phyloP scores from a whole-genome alignment of 2,113 vertebrate species.

The Tympanuchus pallidicinctus region DNA sequence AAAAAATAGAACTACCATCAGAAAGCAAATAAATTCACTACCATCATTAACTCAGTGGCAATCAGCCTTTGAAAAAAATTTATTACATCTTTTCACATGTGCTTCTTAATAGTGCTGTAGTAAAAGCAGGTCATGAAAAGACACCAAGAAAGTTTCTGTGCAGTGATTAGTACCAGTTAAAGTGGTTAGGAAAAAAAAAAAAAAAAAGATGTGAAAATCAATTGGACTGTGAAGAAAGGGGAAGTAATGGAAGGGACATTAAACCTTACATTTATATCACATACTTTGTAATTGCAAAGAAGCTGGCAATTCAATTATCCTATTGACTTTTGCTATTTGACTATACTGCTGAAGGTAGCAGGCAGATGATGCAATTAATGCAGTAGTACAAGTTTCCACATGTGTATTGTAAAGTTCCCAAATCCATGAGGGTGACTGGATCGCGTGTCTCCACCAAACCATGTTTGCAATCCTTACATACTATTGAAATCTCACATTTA shows the following conservation, averaged over 20 bases:
- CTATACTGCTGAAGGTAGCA: not conserved
- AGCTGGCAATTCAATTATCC: not conserved
- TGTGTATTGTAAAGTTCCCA: not conserved
- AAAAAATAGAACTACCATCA: not conserved
- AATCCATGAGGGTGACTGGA: not conserved
- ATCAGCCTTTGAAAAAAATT: not conserved
- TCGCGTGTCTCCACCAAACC: not conserved
- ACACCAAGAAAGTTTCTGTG: not conserved
- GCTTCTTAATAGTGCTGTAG: not conserved
- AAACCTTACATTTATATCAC: not conserved
- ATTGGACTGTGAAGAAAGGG: not conserved
- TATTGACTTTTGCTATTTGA: not conserved
- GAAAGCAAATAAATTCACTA: not conserved
- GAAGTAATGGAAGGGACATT: not conserved
- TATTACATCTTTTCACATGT: not conserved
- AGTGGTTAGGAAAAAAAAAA: not conserved
- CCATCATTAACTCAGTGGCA: not conserved
- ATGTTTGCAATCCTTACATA: not conserved
- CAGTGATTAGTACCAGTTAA: not conserved
- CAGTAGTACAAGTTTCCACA: not conserved
- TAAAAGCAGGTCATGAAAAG: not conserved
- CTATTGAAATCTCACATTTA: not conserved
- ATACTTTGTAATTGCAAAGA: not conserved
- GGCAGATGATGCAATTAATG: not conserved
- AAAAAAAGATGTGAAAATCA: fast-evolving